Base-by-base conservation (phyloP, 2,888 invertebrate genomes). In the Geotrupes spiniger region DNA sequence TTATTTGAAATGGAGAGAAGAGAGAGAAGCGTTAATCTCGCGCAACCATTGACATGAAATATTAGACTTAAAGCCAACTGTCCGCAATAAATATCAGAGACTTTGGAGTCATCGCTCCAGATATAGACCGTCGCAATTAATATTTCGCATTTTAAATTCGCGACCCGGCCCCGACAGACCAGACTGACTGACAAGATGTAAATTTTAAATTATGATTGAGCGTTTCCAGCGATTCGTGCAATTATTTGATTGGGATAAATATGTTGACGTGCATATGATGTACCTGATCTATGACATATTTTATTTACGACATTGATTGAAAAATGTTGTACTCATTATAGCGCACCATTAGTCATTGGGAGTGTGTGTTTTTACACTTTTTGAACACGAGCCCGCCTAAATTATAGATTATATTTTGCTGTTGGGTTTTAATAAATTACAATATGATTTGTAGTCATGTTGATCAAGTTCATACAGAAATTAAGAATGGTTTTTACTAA, bases 281-380 rank as follows among this genome's bases (percentile, higher is more conserved):
- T 47, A 42, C 53, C 21, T 59, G 58, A 62, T 60, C 56, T 53
- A 52, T 53, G 57, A 59, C 52, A 57, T 60, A 60, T 60, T 62
- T 62, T 59, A 62, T 60, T 59, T 60, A 59, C 56, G 59, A 59
- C 55, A 56, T 56, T 58, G 58, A 62, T 62, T 60, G 62, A 58
- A 62, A 62, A 61, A 61, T 57, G 58, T 54, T 61, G 58, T 61
- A 53, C 45, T 45, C 45, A 45, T 50, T 50, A 50, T 50, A 45
- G 46, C 50, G 46, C 41, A 45, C 50, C 50, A 50, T 50, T 50
- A 50, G 41, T 50, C 50, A 45, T 43, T 45, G 36, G 46, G 40
- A 31, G 40, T 26, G 40, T 33, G 29, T 36, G 25, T 33, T 8
- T 26, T 9, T 39, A 12, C n/a, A 10, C 39, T 15, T 33, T 33